A percentile compares a stretch with the other conserved stretches of the same genome.
These are phyloP conservation scores for Cantharis rufa DNA, from an alignment of 2,888 invertebrate genomes.

Conservation along the genomic window DNA sequence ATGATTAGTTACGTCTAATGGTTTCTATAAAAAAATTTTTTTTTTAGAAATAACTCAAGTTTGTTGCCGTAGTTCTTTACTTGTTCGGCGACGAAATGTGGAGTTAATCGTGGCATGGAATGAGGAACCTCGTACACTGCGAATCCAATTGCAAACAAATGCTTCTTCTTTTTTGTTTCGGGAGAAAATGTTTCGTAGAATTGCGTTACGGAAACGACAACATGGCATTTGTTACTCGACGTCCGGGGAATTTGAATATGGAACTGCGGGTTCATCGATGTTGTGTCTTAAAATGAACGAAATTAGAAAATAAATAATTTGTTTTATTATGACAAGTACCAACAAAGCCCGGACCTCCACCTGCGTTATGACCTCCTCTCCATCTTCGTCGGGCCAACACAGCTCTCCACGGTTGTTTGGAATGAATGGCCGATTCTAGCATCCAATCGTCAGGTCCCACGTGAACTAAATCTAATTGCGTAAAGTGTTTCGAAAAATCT, in stretches of 20 bases:
- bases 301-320: not conserved
- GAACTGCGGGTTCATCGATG: slow-evolving; percentile 72
- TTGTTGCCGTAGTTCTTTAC: slow-evolving; percentile 43
- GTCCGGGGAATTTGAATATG: slow-evolving; percentile 70
- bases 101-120: slow-evolving; percentile 63
- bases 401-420: slow-evolving; percentile 72
- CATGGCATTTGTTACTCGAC: slow-evolving; percentile 69
- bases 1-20: slow-evolving; percentile 70
- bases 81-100: slow-evolving; percentile 65
- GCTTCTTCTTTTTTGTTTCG: slow-evolving; percentile 58
- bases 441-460: slow-evolving; percentile 79
- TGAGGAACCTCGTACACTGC: slow-evolving; percentile 72
- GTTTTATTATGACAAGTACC: slow-evolving; percentile 48
- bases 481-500: slow-evolving; percentile 70
- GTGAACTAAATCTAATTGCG: slow-evolving; percentile 72
- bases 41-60: not conserved
- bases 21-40: slow-evolving; percentile 57
- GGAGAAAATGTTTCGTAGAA: slow-evolving; percentile 61
- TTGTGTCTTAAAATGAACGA: slow-evolving; percentile 59
- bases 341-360: slow-evolving; percentile 66
- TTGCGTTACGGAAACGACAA: slow-evolving; percentile 73
- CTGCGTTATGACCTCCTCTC: slow-evolving; percentile 72
- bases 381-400: slow-evolving; percentile 70
- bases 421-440: slow-evolving; percentile 68
- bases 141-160: slow-evolving; percentile 68